phyloP scores from a whole-genome alignment of 2,797 vertebrate species.

The Salmo trutta region DNA sequence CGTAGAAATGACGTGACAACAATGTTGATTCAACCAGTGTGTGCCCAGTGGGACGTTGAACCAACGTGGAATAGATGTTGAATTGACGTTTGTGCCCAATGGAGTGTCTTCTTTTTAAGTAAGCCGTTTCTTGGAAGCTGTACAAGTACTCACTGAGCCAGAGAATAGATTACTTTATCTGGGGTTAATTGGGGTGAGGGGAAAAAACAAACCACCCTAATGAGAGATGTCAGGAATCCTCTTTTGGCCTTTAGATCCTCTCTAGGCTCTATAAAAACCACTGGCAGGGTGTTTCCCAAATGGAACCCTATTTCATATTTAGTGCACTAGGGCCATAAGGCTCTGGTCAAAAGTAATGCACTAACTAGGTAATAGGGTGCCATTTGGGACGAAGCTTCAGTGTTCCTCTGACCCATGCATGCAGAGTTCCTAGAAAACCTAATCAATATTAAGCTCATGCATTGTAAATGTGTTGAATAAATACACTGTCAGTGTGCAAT shows the following conservation, averaged over 20 bases:
- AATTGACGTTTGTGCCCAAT: no score
- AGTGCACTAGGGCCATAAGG: background rate
- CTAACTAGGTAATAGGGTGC: no score
- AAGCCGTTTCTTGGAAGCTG: background rate
- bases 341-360: no score
- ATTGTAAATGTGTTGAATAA: background rate
- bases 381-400: background rate
- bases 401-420: background rate
- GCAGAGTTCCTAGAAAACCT: background rate
- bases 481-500: background rate
- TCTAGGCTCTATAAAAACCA: background rate
- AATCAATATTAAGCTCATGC: background rate
- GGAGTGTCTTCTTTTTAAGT: no score
- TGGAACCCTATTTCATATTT: background rate
- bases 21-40: no score
- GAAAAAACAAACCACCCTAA: slow-evolving; percentile 14
- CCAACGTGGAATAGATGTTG: no score
- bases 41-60: no score
- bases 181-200: slow-evolving; percentile 5
- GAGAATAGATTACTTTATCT: background rate
- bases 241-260: slow-evolving; percentile 15
- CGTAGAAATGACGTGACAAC: no score
- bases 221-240: background rate
- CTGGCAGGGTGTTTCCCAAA: background rate
- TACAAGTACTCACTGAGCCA: background rate